phyloP scores from a whole-genome alignment of 2,113 vertebrate species.

The Amazona guildingii region DNA sequence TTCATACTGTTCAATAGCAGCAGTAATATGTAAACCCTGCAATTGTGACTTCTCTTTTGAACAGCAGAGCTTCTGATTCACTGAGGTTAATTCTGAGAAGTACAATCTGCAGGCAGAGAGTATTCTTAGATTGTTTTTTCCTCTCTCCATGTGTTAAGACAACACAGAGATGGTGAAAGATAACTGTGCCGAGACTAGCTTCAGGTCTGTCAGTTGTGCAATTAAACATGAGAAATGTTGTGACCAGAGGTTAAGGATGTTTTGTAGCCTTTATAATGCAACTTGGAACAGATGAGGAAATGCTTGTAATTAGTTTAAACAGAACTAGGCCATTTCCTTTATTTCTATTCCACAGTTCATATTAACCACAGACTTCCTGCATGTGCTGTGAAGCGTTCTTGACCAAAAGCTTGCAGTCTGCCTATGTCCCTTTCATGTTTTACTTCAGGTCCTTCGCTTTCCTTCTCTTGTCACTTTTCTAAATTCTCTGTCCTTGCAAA shows the following conservation, averaged over 20 bases:
- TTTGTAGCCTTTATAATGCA: neutral
- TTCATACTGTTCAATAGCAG: neutral
- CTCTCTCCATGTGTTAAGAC: neutral
- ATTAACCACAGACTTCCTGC: neutral
- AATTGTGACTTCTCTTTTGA: neutral
- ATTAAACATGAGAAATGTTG: neutral
- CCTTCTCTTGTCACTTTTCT: neutral
- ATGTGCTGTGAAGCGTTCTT: neutral
- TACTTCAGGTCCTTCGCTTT: neutral
- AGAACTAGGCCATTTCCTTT: neutral
- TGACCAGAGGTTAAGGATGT: neutral
- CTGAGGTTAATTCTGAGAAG: neutral
- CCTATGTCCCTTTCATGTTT: neutral
- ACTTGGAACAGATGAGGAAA: neutral
- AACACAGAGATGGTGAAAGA: neutral
- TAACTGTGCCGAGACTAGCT: neutral
- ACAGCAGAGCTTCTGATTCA: neutral
- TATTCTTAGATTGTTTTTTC: neutral
- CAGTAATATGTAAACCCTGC: accelerated
- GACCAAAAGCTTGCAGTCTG: neutral
- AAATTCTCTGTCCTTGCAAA: neutral
- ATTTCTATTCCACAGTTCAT: neutral
- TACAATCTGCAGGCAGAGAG: neutral
- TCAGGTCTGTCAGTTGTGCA: neutral
- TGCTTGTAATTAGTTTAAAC: neutral